Percentiles rank a stretch among this genome's conserved stretches.
These are phyloP conservation scores for Plectrocnemia conspersa DNA, from an alignment of 1,140 invertebrate genomes.

Conservation along the genomic window DNA sequence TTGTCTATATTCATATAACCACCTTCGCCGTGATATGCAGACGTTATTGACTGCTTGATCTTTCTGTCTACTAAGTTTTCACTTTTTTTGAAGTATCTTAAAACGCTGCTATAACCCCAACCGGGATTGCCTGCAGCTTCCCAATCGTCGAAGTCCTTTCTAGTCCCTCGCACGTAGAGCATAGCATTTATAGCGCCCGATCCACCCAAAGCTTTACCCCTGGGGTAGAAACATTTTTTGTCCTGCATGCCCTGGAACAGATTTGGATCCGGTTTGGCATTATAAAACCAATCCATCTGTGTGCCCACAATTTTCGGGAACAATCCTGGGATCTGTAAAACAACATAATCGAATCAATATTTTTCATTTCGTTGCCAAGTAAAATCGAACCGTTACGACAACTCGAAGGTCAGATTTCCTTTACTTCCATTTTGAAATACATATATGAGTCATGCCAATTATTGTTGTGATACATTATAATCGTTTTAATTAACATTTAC, in stretches of 20 bases:
- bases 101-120: constrained; percentile 48
- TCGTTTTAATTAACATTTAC: no score
- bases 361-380: neutral
- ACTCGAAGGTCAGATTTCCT: no score
- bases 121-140: constrained; percentile 40
- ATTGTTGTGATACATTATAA: no score
- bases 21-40: constrained; percentile 61
- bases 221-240: constrained; percentile 49
- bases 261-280: constrained; percentile 48
- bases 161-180: constrained; percentile 61
- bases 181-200: constrained; percentile 61
- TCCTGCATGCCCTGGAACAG: constrained; percentile 40
- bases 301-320: constrained; percentile 31
- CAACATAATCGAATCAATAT: neutral
- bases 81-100: constrained; percentile 48
- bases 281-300: constrained; percentile 53
- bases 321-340: constrained; percentile 17
- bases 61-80: constrained; percentile 63
- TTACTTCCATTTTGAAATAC: no score
- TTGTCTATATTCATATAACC: constrained; percentile 75
- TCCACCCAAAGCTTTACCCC: constrained; percentile 58
- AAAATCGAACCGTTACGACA: no score
- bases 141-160: constrained; percentile 66
- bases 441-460: no score
- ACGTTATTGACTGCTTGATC: constrained; percentile 40